Evolutionary conservation across 2,797 vertebrate species (phyloP).

Genomic region (Mormyrops attenuatus): DNA sequence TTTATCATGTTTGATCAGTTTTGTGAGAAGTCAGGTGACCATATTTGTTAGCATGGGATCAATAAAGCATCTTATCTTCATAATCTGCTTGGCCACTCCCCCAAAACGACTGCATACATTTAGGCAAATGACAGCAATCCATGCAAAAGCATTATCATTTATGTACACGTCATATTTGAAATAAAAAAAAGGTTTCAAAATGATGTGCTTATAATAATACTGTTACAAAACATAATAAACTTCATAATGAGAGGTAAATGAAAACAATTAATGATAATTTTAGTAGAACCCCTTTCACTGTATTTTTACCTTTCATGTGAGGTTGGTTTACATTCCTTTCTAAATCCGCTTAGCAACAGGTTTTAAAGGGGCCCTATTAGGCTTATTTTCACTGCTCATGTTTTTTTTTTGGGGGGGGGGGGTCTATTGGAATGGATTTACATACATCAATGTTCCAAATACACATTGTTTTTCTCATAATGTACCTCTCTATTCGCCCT

Average conservation of each 20-base stretch:
- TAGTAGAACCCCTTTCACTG: not conserved
- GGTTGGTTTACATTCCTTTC: not conserved
- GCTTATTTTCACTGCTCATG: not conserved
- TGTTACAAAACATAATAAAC: not conserved
- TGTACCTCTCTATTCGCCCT: not conserved
- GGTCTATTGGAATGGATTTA: too few relatives aligned
- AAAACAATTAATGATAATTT: not conserved
- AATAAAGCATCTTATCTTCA: not conserved
- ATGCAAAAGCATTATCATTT: not conserved
- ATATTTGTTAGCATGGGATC: not conserved
- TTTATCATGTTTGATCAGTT: not conserved
- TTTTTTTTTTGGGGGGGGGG: not conserved
- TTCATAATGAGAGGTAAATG: not conserved
- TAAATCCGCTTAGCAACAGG: not conserved
- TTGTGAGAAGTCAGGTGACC: not conserved
- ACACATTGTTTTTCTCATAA: too few relatives aligned
- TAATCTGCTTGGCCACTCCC: not conserved
- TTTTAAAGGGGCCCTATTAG: not conserved
- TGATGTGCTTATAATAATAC: not conserved
- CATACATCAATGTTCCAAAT: too few relatives aligned
- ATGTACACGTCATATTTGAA: not conserved
- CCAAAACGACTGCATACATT: not conserved
- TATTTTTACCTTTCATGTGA: not conserved
- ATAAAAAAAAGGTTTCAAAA: not conserved
- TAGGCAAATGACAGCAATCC: not conserved